Evolutionary conservation across 2,888 invertebrate species (phyloP), one percentile per base, ranked within the genome.

Genomic region (Oxystoma pomonae): DNA sequence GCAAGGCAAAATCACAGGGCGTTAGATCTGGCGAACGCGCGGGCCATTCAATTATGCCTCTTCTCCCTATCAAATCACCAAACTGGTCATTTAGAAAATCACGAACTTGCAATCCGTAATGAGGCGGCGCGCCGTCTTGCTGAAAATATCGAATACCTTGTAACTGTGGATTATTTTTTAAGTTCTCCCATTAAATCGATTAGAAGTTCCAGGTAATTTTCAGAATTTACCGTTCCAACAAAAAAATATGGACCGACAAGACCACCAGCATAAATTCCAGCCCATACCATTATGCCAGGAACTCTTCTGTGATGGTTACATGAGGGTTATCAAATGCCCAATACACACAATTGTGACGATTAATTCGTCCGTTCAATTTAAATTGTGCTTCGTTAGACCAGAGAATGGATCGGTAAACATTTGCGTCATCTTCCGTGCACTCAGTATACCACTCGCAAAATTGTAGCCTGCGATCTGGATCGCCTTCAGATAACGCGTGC

Each of bases 271-370:
- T 65, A 65, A 49, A 71, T 60, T 50, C 70, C 68, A 21, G 65
- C 68, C 70, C 69, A 71, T 52, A 69, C 68, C 60, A 58, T 67
- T 53, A 74, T n/a, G n/a, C n/a, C n/a, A n/a, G n/a, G n/a, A n/a
- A 59, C 58, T 66, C 67, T 59, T 68, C 18, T 52, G 64, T 61
- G 17, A 70, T 67, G 55, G 58, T 51, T 60, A 60, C 58, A 57
- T 72, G 66, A 17, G 68, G 58, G 35, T 61, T 57, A 68, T 68
- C 70, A 71, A 57, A 66, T 60, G 60, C 55, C 71, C 69, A 71
- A 62, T 71, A 71, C 16, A 66, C 61, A 57, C 67, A 72, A 60
- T 73, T 74, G 63, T 72, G 70, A 18, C 69, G 63, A 59, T 73
- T 75, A 19, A 74, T 63, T 5, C 60, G 55, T 21, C 71, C 69